Evolutionary conservation across 2,113 vertebrate species (phyloP), one percentile per base, ranked within the genome.

Genomic region (Ailuropoda melanoleuca): DNA sequence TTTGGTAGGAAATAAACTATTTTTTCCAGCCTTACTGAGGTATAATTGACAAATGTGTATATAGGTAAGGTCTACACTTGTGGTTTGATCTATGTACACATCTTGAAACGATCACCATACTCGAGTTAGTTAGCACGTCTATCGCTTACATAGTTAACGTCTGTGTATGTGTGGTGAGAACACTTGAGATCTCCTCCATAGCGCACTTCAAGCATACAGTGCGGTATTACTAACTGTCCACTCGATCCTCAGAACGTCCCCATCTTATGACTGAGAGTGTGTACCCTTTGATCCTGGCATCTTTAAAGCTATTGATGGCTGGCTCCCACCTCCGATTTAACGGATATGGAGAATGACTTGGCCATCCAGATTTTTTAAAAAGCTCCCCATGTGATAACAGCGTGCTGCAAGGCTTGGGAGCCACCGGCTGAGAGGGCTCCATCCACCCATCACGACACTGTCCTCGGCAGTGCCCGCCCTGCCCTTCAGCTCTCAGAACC

Each of bases 371-470:
- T 17, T 43, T 43, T 58, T 39, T 31, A 18, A 18, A 39, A 83
- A 53, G 8, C 17, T 77, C 24, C 26, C 39, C 55, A 60, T 68
- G 74, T 92, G 70, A 70, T 46, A 68, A 50, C 74, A 24, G 53
- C 23, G 29, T 34, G 5, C 2, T 50, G 14, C n/a, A 46, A 39
- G 46, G 14, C 78, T 68, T 66, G 58, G 50, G 82, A 81, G 19
- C 46, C 17, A 0, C 34, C 14, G 46, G 43, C 21, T 23, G 0
- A 7, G 72, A 64, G 17, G 37, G 18, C 37, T 3, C 11, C 15
- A 43, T 3, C 11, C 15, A 5, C 2, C 75, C 9, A 1, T 6
- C 81, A 56, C 29, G 15, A 21, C 1, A 1, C 15, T 48, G 19
- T 8, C 29, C 7, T 0, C 1, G n/a, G 85, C 34, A 39, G 12